Percentiles rank a stretch among this genome's conserved stretches.
These are phyloP conservation scores for Heteromurus nitidus DNA, from an alignment of 2,888 invertebrate species.

Conservation along the genomic window DNA sequence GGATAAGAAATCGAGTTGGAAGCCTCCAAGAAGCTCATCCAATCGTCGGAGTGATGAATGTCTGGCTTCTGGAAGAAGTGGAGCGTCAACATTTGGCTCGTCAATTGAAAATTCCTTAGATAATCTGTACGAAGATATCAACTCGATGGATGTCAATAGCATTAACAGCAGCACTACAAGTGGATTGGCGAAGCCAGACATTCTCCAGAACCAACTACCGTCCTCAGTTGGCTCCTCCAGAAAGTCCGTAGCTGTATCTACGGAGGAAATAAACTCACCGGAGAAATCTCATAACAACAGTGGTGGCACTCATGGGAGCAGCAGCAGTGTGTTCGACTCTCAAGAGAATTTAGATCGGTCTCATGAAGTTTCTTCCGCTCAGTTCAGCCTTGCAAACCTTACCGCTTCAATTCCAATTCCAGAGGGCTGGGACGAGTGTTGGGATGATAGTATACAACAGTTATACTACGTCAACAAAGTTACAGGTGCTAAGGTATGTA, in stretches of 20 bases:
- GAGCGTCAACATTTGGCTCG: conserved; percentile 66
- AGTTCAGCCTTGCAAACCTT: conserved; percentile 49
- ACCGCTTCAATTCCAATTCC: conserved; percentile 74
- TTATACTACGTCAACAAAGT: conserved; percentile 77
- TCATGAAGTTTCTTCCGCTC: conserved; percentile 25
- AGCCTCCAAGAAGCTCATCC: conserved; percentile 71
- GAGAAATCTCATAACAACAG: conserved; percentile 51
- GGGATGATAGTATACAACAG: conserved; percentile 75
- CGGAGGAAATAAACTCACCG: conserved; percentile 44
- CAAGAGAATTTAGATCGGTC: conserved; percentile 60
- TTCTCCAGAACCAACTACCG: conserved; percentile 55
- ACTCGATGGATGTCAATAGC: conserved; percentile 47
- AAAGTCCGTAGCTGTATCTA: conserved; percentile 50
- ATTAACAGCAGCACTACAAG: conserved; percentile 40
- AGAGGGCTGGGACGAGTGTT: conserved; percentile 77
- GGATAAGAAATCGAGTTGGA: conserved; percentile 71
- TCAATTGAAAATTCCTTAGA: conserved; percentile 69
- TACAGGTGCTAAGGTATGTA: conserved; percentile 77
- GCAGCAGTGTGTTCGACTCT: conserved; percentile 60
- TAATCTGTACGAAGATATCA: conserved; percentile 61
- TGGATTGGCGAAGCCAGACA: conserved; percentile 47
- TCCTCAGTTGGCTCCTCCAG: conserved; percentile 57
- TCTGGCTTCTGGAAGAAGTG: conserved; percentile 61
- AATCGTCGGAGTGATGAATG: conserved; percentile 68
- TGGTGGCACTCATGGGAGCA: conserved; percentile 40